phyloP scores from a whole-genome alignment of 2,888 invertebrate genomes.

The Agrotis puta region DNA sequence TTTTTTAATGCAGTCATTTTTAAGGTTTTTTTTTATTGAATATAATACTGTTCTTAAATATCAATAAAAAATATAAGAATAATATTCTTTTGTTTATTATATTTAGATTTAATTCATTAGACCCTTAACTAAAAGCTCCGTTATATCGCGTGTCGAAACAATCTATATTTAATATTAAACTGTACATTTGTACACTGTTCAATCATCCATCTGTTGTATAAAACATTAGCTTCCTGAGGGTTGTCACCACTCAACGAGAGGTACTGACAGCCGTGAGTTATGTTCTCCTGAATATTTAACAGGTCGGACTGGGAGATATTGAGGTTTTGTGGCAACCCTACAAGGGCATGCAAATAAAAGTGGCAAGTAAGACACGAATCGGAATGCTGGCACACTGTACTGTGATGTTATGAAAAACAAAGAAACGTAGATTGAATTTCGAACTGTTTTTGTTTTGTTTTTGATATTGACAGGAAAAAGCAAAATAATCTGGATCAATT shows the following conservation, averaged over 20 bases:
- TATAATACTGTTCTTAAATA: too few relatives aligned
- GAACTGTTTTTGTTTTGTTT: conserved; percentile 34
- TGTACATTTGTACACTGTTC: conserved; percentile 55
- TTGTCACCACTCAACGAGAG: conserved; percentile 64
- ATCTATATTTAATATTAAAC: background rate
- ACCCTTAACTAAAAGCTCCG: background rate
- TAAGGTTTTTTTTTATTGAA: too few relatives aligned
- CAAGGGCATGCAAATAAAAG: conserved; percentile 53
- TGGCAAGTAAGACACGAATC: conserved; percentile 39
- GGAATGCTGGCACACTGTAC: conserved; percentile 50
- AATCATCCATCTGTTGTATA: conserved; percentile 72
- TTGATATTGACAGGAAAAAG: background rate
- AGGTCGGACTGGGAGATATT: conserved; percentile 56
- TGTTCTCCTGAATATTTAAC: conserved; percentile 79
- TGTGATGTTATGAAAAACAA: conserved; percentile 35
- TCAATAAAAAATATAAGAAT: too few relatives aligned
- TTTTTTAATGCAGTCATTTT: too few relatives aligned
- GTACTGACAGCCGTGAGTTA: conserved; percentile 71
- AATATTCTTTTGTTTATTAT: background rate
- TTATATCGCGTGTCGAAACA: conserved; percentile 19
- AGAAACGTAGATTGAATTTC: conserved; percentile 46
- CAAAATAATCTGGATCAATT: background rate
- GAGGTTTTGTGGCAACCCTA: conserved; percentile 57
- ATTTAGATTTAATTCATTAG: background rate
- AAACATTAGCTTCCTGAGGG: conserved; percentile 73